These are phyloP conservation scores for Pipistrellus kuhlii DNA, from an alignment of 2,797 vertebrate genomes.

Conservation along the genomic window DNA sequence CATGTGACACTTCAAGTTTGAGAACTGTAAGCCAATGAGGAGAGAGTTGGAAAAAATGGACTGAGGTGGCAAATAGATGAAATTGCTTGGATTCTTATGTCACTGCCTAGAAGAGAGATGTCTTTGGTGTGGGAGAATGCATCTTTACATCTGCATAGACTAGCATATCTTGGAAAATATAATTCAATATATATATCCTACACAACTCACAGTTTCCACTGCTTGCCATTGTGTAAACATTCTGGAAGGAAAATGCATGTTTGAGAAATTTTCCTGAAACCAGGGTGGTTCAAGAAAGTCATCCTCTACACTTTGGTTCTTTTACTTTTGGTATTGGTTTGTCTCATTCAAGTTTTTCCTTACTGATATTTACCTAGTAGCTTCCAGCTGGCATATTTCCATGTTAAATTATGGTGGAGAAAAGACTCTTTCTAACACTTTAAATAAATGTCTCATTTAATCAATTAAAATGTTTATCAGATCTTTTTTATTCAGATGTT, in stretches of 20 bases:
- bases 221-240: neutral
- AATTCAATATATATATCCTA: neutral
- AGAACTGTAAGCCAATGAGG: neutral
- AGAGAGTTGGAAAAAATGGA: neutral
- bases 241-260: neutral
- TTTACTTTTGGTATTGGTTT: neutral
- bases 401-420: neutral
- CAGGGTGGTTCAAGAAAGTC: neutral
- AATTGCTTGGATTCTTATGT: neutral
- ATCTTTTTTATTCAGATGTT: neutral
- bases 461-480: neutral
- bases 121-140: neutral
- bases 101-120: neutral
- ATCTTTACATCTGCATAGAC: neutral
- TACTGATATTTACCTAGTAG: neutral
- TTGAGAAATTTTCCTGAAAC: neutral
- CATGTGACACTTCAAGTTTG: neutral
- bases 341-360: neutral
- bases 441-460: neutral
- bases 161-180: neutral
- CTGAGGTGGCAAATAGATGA: neutral
- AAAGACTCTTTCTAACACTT: neutral
- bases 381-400: neutral
- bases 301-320: neutral
- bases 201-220: neutral